Percentiles rank a stretch among this genome's conserved stretches.
phyloP scores from a whole-genome alignment of 2,113 vertebrate species.

The Amphiprion ocellaris region DNA sequence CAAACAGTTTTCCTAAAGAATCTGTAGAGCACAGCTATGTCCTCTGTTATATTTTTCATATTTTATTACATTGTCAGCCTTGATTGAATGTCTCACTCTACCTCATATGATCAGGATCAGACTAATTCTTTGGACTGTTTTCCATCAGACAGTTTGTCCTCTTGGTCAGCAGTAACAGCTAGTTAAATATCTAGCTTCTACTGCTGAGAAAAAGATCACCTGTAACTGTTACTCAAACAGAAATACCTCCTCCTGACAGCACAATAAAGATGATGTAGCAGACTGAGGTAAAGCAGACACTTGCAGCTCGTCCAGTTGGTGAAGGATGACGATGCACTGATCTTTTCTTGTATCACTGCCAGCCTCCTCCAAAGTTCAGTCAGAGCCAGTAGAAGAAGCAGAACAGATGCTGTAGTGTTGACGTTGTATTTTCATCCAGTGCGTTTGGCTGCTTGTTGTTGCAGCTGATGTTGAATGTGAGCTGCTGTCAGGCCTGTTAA shows the following conservation, averaged over 20 bases:
- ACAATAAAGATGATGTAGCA: background rate
- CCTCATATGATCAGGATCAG: too few species aligned
- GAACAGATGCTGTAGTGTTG: slow-evolving; percentile 31
- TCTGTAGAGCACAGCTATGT: too few species aligned
- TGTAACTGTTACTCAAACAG: background rate
- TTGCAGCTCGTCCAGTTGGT: slow-evolving; percentile 16
- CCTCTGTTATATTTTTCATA: too few species aligned
- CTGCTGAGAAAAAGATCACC: too few species aligned
- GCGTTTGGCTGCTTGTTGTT: slow-evolving; percentile 33
- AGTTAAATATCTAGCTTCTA: too few species aligned
- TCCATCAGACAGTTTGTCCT: too few species aligned
- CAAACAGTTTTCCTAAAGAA: too few species aligned
- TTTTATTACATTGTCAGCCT: too few species aligned
- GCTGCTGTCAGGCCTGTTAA: slow-evolving; percentile 26
- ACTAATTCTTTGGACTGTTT: too few species aligned
- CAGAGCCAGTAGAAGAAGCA: slow-evolving; percentile 3
- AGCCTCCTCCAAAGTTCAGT: slow-evolving; percentile 37
- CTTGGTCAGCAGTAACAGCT: too few species aligned
- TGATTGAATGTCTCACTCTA: too few species aligned
- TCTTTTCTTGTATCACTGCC: slow-evolving; percentile 15
- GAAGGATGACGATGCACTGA: slow-evolving; percentile 12
- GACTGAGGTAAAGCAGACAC: slow-evolving; percentile 20
- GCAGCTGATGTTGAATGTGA: background rate
- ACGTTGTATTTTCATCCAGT: slow-evolving; percentile 18
- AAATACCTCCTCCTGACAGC: background rate